A percentile compares a stretch with the other conserved stretches of the same genome.
These are phyloP conservation scores for Athalia cordata DNA, from an alignment of 2,888 invertebrate species.

Conservation along the genomic window DNA sequence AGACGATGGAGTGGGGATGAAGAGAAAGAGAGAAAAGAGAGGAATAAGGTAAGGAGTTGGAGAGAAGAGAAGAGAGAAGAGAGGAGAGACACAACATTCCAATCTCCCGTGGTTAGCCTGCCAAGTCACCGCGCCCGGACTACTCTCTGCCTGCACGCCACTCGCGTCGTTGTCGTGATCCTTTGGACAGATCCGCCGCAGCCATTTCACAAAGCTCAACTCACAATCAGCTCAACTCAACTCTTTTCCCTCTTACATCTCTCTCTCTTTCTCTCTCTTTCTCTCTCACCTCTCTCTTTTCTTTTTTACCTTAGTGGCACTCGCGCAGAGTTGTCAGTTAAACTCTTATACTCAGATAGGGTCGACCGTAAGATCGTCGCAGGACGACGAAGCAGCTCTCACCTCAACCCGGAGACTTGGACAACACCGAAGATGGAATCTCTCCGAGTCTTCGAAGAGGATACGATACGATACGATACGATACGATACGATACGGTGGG, in stretches of 20 bases:
- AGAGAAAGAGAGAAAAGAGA: background rate
- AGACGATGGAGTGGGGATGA: conserved; percentile 29
- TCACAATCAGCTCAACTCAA: conserved; percentile 34
- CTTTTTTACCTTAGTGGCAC: background rate
- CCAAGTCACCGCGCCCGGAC: conserved; percentile 57
- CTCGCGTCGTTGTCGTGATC: conserved; percentile 43
- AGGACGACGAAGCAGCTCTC: conserved; percentile 17
- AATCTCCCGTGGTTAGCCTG: conserved; percentile 68
- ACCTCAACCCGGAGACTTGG: conserved; percentile 19
- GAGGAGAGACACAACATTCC: conserved; percentile 58
- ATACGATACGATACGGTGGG: too few relatives aligned
- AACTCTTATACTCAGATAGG: conserved; percentile 16
- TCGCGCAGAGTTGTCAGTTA: conserved; percentile 28
- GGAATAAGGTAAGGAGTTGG: background rate
- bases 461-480: too few relatives aligned
- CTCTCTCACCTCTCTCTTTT: background rate
- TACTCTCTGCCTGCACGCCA: conserved; percentile 22
- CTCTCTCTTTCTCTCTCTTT: background rate
- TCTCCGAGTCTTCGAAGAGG: background rate
- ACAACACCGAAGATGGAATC: conserved; percentile 26
- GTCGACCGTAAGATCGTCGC: conserved; percentile 3
- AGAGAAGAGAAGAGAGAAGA: background rate
- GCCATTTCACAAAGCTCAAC: conserved; percentile 43
- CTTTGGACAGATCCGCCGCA: conserved; percentile 41
- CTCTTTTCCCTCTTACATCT: background rate